Evolutionary conservation across 2,797 vertebrate species (phyloP).

Genomic region (Sebastes matsubarae): DNA sequence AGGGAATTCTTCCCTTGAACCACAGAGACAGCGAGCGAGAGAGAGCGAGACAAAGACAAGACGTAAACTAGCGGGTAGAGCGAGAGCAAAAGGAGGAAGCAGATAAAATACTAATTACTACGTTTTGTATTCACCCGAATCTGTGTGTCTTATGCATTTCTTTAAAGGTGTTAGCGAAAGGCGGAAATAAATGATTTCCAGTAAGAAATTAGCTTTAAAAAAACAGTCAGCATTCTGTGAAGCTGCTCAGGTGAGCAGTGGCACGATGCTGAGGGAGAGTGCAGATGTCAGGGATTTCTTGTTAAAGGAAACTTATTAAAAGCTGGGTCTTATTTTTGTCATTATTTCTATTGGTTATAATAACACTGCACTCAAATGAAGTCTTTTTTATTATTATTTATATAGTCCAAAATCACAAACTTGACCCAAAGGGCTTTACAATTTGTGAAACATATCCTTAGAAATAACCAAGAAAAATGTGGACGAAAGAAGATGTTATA

Average conservation of each 20-base stretch:
- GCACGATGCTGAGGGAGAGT: not conserved
- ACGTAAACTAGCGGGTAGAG: conserved; percentile 13
- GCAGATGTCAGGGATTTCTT: not conserved
- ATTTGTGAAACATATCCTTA: not conserved
- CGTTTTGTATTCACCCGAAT: conserved; percentile 34
- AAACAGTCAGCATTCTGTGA: conserved; percentile 15
- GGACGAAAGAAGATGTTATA: too few species aligned
- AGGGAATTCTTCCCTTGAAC: conserved; percentile 50
- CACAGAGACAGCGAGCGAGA: conserved; percentile 9
- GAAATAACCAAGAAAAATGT: not conserved
- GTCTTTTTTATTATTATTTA: not conserved
- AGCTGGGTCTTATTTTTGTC: not conserved
- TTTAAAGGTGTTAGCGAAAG: conserved; percentile 36
- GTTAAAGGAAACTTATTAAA: not conserved
- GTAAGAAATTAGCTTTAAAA: conserved; percentile 19
- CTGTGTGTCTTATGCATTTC: conserved; percentile 18
- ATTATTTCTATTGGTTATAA: not conserved
- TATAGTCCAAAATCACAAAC: not conserved
- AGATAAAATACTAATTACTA: conserved; percentile 65
- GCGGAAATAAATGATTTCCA: conserved; percentile 4
- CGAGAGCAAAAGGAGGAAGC: conserved; percentile 4
- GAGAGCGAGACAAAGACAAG: conserved; percentile 11
- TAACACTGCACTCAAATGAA: not conserved
- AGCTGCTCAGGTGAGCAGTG: conserved; percentile 1
- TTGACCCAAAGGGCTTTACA: not conserved